Conservation (phyloP, 2,797 vertebrate genomes). For the Poecile montanus region DNA sequence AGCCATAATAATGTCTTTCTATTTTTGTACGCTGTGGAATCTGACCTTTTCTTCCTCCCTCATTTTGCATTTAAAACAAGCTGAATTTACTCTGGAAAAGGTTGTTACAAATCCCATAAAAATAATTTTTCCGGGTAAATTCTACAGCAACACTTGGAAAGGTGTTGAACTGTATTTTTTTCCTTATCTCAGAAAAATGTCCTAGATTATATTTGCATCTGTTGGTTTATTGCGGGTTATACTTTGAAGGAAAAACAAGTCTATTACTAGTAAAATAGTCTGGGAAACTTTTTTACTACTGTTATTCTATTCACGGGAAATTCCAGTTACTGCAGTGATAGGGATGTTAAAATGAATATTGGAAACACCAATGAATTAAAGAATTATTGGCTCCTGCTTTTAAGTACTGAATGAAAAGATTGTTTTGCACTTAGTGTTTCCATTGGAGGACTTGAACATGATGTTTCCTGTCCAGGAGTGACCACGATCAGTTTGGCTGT, state of each 20-base stretch:
- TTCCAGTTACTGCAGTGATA: neutral
- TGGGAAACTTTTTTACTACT: neutral
- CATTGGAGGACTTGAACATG: neutral
- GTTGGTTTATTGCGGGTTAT: neutral
- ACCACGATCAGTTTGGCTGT: slow-evolving; percentile 25
- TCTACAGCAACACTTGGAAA: neutral
- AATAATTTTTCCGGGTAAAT: neutral
- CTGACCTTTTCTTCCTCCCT: slow-evolving; percentile 32
- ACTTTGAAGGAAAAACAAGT: neutral
- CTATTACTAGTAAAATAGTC: neutral
- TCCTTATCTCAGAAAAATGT: neutral
- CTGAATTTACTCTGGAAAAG: neutral
- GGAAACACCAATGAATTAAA: neutral
- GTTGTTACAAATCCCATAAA: neutral
- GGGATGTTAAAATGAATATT: slow-evolving; percentile 8
- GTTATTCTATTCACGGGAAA: neutral
- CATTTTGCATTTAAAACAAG: neutral
- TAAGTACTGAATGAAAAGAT: slow-evolving; percentile 20
- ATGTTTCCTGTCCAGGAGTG: slow-evolving; percentile 55
- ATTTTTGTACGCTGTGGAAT: neutral
- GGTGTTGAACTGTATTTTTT: neutral
- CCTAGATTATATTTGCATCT: neutral
- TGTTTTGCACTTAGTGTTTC: slow-evolving; percentile 38
- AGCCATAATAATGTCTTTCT: slow-evolving; percentile 5
- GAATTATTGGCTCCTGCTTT: neutral